Evolutionary conservation across 2,113 vertebrate species (phyloP).

Genomic region (Cepphus grylle): DNA sequence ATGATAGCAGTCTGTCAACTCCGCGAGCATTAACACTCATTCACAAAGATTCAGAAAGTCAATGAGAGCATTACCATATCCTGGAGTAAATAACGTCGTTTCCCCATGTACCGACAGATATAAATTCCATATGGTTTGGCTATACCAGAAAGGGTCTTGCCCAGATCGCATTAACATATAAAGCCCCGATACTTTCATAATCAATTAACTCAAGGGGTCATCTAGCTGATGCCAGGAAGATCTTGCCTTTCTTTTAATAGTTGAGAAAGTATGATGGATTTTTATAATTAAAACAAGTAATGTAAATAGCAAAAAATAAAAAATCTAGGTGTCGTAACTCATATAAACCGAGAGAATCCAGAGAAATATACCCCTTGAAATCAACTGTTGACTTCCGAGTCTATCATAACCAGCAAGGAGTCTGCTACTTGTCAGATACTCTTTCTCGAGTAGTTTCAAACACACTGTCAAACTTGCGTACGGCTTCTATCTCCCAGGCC

Average conservation of each 20-base stretch:
- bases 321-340: background rate
- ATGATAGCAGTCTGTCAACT: constrained; percentile 29
- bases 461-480: background rate
- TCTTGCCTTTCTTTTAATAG: background rate
- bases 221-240: background rate
- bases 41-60: constrained; percentile 23
- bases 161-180: background rate
- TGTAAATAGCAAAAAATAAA: background rate
- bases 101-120: background rate
- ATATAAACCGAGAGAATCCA: constrained; percentile 12
- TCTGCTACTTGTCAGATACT: constrained; percentile 11
- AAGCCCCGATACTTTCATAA: background rate
- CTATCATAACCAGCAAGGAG: background rate
- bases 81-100: background rate
- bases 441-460: constrained; percentile 1
- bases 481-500: background rate
- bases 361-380: constrained; percentile 2
- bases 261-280: background rate
- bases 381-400: constrained; percentile 6
- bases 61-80: background rate
- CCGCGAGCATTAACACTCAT: background rate
- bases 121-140: constrained; percentile 23
- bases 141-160: background rate
- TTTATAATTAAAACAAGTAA: background rate
- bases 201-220: background rate